Evolutionary conservation across 2,888 invertebrate genomes (phyloP), one percentile per base, ranked within the genome.

Genomic region (Orthosia gracilis): DNA sequence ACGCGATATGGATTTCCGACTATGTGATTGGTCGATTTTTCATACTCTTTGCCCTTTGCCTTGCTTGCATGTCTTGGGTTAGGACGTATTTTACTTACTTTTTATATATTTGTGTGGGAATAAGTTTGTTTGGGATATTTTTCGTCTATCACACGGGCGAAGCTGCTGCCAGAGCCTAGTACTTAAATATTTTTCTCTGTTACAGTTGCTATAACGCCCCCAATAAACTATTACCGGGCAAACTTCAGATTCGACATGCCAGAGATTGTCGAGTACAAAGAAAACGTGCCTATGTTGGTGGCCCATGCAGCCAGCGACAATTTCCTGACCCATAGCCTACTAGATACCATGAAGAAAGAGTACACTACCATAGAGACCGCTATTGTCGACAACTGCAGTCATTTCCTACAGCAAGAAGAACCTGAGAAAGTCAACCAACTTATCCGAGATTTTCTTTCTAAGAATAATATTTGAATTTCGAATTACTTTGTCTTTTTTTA

Each of bases 221-320:
- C 97, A 0, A 89, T 97, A 18, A 97, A 97, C 87, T 97, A 97
- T 91, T 97, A 97, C 87, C 92, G 97, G 61, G 96, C 96, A 1
- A 96, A 96, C 85, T 92, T 95, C 79, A 62, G 74, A 2, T 91
- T 89, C 76, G 79, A 85, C 1, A 47, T 91, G 4, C 86, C 92
- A 18, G 88, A 91, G 9, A 93, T 91, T n/a, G 73, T 69, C 52
- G 78, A 91, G 17, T 84, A 89, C 45, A 91, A 91, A 18, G 93
- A 92, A 59, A 91, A 93, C n/a, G 91, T 96, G 1, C 95, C 96
- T 1, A 93, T 97, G 84, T 85, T 96, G 1, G 92, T 94, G 0
- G 93, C 94, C 3, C 93, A 94, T 69, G 97, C 96, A 3, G 94
- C 93, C 69, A 92, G 94, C 11, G 97, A 97, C 80, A 55, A n/a